Evolutionary conservation across 2,888 invertebrate genomes (phyloP), one percentile per base, ranked within the genome.

Genomic region (Perizoma flavofasciatum): DNA sequence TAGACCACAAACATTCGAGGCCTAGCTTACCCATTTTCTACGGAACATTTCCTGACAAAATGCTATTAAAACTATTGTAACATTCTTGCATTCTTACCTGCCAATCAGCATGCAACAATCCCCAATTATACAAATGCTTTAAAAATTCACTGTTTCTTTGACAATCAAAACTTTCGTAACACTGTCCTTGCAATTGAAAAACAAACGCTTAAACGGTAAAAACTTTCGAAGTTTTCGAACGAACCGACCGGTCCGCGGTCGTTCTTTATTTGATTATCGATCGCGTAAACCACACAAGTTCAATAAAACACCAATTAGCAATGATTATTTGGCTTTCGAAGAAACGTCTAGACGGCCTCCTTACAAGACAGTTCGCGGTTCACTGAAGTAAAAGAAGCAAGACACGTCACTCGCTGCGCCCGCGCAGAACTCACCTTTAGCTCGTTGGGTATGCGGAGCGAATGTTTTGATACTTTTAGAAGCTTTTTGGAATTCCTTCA

Each of bases 321-420:
- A 73, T 69, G 63, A 67, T 69, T 66, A 50, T 67, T 72, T 60
- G 61, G 49, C 52, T 52, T 51, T 65, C 50, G 58, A 61, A 65
- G 55, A 55, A 56, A 52, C 61, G 53, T 53, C 65, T 70, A 68
- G 57, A 77, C 82, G 82, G 81, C 68, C 71, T 73, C 70, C 63
- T 67, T 49, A 68, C 74, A 70, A 78, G 75, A 79, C 76, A 76
- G 79, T 77, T 78, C 85, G 85, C 88, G 87, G 84, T 80, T 83
- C 76, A 90, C 91, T 91, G 79, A 78, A 83, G 85, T 77, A 69
- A 72, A 80, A 83, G 83, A 86, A 83, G 79, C 80, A 83, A 78
- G 84, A 89, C 89, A 89, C 89, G 90, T 89, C 89, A 88, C 85
- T 77, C 72, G 82, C 79, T 85, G 88, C 89, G 88, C 88, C 82